Percentiles rank a stretch among this genome's conserved stretches.
Conservation (phyloP, 1,140 invertebrate species). For the Drosophila malerkotliana region DNA sequence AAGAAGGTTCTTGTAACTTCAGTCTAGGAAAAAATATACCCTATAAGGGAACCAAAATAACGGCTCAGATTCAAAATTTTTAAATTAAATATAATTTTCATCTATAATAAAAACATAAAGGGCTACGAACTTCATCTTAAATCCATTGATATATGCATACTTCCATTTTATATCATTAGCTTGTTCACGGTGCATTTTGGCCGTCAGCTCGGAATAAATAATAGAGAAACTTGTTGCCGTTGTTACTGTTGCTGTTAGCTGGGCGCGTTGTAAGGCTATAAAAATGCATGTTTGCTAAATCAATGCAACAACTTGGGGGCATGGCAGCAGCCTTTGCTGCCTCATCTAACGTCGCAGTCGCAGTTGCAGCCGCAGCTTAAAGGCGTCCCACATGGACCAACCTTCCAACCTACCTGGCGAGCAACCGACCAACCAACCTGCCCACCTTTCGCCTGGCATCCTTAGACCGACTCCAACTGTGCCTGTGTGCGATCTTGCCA, state of each 20-base stretch:
- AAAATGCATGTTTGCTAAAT: slow-evolving; percentile 83
- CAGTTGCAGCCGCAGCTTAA: slow-evolving; percentile 47
- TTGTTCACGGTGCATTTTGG: slow-evolving; percentile 18
- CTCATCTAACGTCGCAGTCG: neutral
- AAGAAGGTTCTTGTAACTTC: too few species aligned
- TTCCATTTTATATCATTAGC: neutral
- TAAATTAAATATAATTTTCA: too few species aligned
- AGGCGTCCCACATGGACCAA: slow-evolving; percentile 72
- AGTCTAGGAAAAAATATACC: too few species aligned
- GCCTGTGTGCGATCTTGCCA: slow-evolving; percentile 80
- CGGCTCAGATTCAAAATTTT: too few species aligned
- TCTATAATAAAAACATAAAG: too few species aligned
- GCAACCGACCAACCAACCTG: slow-evolving; percentile 52
- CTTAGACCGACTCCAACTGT: slow-evolving; percentile 58
- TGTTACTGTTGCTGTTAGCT: slow-evolving; percentile 57
- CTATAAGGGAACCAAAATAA: too few species aligned
- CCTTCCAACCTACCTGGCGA: slow-evolving; percentile 39
- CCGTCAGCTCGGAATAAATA: slow-evolving; percentile 75
- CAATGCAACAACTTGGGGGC: slow-evolving; percentile 83
- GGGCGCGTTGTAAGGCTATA: slow-evolving; percentile 81
- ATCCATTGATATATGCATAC: too few species aligned
- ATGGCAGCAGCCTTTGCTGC: slow-evolving; percentile 54
- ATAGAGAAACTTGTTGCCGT: slow-evolving; percentile 77
- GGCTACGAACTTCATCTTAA: too few species aligned
- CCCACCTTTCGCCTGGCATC: slow-evolving; percentile 79